Percentiles rank a stretch among this genome's conserved stretches.
Conservation (phyloP, 2,113 vertebrate species). For the Vulpes lagopus region DNA sequence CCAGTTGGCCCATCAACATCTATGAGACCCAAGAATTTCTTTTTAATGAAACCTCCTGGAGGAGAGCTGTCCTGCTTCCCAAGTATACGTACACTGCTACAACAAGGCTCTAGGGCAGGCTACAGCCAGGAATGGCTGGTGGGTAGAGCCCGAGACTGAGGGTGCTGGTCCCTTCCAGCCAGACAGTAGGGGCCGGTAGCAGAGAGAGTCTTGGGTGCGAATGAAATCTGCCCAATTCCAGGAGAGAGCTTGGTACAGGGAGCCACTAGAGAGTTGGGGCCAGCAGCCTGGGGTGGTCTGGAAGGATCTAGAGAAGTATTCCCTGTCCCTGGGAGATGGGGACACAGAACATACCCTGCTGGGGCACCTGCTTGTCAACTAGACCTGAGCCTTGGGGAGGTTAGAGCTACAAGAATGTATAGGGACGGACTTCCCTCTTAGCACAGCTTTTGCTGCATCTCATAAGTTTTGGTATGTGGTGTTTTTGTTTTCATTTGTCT, state of each 20-base stretch:
- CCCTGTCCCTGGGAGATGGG: not conserved
- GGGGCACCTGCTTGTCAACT: not conserved
- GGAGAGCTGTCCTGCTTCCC: not conserved
- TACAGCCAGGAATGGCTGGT: not conserved
- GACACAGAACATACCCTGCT: not conserved
- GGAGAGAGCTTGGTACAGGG: not conserved
- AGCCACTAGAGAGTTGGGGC: not conserved
- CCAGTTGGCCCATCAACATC: not conserved
- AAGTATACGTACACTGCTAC: not conserved
- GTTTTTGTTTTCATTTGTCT: not conserved
- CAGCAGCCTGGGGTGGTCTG: conserved; percentile 1
- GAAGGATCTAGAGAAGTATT: not conserved
- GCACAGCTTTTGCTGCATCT: not conserved
- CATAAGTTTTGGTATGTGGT: not conserved
- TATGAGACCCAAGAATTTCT: not conserved
- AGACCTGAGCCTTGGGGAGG: not conserved
- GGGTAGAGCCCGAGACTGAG: not conserved
- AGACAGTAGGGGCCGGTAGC: not conserved
- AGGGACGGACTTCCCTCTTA: not conserved
- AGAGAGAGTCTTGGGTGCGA: not conserved
- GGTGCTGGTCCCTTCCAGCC: not conserved
- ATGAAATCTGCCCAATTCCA: not conserved
- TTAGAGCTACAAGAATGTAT: not conserved
- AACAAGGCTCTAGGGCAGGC: not conserved
- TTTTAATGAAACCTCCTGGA: not conserved